These are phyloP conservation scores for Agrochola litura DNA, from an alignment of 2,888 invertebrate species.

Conservation along the genomic window DNA sequence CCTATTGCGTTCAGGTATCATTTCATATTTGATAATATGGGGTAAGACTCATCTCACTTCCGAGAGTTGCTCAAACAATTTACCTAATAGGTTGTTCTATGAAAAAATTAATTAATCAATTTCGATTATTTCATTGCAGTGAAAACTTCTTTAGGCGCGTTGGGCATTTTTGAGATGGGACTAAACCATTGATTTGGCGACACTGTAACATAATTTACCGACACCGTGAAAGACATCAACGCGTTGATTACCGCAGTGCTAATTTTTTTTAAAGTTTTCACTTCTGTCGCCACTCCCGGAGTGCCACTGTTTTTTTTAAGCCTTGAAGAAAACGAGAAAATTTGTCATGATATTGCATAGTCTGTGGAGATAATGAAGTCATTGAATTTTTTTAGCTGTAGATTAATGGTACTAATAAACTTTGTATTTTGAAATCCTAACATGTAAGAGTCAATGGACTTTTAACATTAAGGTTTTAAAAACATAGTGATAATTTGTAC, in stretches of 20 bases:
- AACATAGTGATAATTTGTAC: neutral
- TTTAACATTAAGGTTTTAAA: neutral
- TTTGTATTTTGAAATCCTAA: neutral
- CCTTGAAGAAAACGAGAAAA: neutral
- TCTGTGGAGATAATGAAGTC: neutral
- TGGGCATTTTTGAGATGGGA: too few relatives aligned
- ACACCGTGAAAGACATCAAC: too few relatives aligned
- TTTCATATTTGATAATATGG: constrained; percentile 35
- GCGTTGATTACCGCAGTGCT: too few relatives aligned
- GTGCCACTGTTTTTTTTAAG: too few relatives aligned
- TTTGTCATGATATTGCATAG: neutral
- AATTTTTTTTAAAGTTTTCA: too few relatives aligned
- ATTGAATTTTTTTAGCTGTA: neutral
- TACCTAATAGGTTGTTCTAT: neutral
- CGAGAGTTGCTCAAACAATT: too few relatives aligned
- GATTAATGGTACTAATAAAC: neutral
- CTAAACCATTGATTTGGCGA: too few relatives aligned
- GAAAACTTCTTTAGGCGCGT: too few relatives aligned
- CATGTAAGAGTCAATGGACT: neutral
- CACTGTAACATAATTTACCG: too few relatives aligned
- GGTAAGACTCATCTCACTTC: constrained; percentile 17
- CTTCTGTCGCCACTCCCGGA: too few relatives aligned
- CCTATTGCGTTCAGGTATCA: constrained; percentile 19
- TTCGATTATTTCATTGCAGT: neutral
- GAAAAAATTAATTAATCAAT: neutral